A percentile compares a stretch with the other conserved stretches of the same genome.
These are phyloP conservation scores for Drosophila nr. perissopoda DNA, from an alignment of 2,888 invertebrate genomes.

Conservation along the genomic window DNA sequence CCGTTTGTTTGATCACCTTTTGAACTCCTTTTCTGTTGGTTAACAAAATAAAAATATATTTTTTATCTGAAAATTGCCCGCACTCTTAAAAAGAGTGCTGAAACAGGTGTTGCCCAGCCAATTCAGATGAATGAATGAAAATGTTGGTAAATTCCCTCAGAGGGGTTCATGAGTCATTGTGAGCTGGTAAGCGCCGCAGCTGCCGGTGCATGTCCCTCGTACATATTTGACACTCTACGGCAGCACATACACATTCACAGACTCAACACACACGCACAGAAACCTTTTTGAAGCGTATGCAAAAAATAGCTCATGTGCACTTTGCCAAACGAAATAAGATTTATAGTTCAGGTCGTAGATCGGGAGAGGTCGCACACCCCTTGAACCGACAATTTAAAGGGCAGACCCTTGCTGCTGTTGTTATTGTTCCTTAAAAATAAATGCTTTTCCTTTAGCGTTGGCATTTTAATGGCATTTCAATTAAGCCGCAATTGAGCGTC, in stretches of 20 bases:
- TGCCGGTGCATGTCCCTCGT: slow-evolving; percentile 9
- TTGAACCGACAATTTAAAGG: slow-evolving; percentile 45
- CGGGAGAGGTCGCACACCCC: slow-evolving; percentile 20
- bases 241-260: not conserved
- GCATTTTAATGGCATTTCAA: slow-evolving; percentile 67
- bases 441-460: slow-evolving; percentile 16
- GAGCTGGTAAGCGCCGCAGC: not conserved
- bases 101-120: slow-evolving; percentile 19
- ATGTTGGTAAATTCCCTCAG: slow-evolving; percentile 18
- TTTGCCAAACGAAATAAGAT: slow-evolving; percentile 76
- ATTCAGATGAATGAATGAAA: slow-evolving; percentile 23
- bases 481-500: slow-evolving; percentile 61
- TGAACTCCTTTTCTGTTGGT: not conserved
- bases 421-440: slow-evolving; percentile 6
- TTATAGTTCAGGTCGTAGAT: slow-evolving; percentile 59
- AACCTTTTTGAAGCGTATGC: slow-evolving; percentile 36
- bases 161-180: slow-evolving; percentile 2
- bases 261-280: slow-evolving; percentile 6
- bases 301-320: slow-evolving; percentile 66
- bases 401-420: slow-evolving; percentile 1
- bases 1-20: not conserved
- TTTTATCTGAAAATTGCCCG: slow-evolving; percentile 9
- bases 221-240: slow-evolving; percentile 44
- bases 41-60: not conserved
- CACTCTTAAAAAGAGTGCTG: slow-evolving; percentile 9